These are phyloP conservation scores for Brachypterus glaber DNA, from an alignment of 2,888 invertebrate genomes.

Conservation along the genomic window DNA sequence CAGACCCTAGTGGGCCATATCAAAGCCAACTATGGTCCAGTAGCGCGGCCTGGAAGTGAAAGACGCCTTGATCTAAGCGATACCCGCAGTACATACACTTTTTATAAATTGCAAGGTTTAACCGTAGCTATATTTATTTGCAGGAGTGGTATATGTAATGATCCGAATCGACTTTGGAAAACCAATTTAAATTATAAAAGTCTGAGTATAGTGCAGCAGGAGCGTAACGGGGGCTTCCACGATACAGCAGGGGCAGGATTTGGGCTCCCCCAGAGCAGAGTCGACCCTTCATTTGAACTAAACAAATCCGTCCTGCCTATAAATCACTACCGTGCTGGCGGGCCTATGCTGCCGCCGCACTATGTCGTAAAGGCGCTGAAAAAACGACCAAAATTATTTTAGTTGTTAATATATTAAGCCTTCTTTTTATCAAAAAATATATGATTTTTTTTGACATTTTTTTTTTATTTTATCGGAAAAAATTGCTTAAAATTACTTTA, in stretches of 20 bases:
- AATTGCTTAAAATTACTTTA: too few relatives aligned
- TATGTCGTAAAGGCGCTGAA: too few relatives aligned
- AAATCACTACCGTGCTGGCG: conserved; percentile 23
- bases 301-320: conserved; percentile 26
- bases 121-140: conserved; percentile 2
- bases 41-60: too few relatives aligned
- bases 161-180: conserved; percentile 4
- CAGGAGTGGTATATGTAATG: conserved; percentile 10
- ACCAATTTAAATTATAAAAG: conserved; percentile 10
- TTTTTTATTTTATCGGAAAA: too few relatives aligned
- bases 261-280: conserved; percentile 14
- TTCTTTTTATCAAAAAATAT: too few relatives aligned
- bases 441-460: too few relatives aligned
- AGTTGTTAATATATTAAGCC: too few relatives aligned
- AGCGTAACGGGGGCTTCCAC: not conserved
- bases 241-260: not conserved
- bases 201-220: not conserved
- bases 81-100: too few relatives aligned
- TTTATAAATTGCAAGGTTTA: not conserved
- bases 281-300: conserved; percentile 22
- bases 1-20: too few relatives aligned
- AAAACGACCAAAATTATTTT: too few relatives aligned
- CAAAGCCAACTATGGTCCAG: too few relatives aligned
- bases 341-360: conserved; percentile 19
- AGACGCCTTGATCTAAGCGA: too few relatives aligned